phyloP scores from a whole-genome alignment of 1,140 invertebrate genomes.

The Heliothis virescens region DNA sequence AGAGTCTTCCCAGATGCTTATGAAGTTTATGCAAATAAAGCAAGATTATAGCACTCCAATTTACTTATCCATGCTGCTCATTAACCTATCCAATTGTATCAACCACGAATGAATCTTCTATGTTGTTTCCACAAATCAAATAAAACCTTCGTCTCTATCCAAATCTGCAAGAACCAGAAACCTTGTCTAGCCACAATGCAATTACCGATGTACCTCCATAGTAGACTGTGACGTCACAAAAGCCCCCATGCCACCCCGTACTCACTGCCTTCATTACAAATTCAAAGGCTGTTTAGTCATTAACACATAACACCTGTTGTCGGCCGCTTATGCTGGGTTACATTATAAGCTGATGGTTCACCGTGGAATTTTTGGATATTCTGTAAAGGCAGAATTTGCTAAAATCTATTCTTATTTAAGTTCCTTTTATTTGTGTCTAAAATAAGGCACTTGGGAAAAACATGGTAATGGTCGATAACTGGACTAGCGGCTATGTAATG shows the following conservation, averaged over 20 bases:
- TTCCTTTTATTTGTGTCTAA: background rate
- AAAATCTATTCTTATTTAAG: background rate
- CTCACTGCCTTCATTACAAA: constrained; percentile 75
- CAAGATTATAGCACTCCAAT: too few species aligned
- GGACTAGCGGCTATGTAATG: too few species aligned
- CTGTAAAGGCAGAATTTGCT: background rate
- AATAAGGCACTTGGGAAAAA: too few species aligned
- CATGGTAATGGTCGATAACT: too few species aligned
- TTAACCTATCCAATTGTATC: too few species aligned
- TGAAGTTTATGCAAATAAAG: too few species aligned
- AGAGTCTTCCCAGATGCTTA: too few species aligned
- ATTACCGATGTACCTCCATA: background rate
- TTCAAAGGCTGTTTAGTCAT: constrained; percentile 80
- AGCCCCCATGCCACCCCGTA: constrained; percentile 48
- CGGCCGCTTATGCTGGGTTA: constrained; percentile 58
- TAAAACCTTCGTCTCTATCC: background rate
- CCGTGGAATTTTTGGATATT: background rate
- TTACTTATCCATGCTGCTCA: too few species aligned
- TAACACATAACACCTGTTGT: constrained; percentile 79
- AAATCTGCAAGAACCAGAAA: constrained; percentile 19
- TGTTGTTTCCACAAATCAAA: too few species aligned
- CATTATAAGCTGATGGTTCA: constrained; percentile 50
- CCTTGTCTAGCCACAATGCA: constrained; percentile 11
- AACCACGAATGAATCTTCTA: too few species aligned
- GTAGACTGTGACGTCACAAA: constrained; percentile 50